Evolutionary conservation across 1,140 invertebrate species (phyloP), one percentile per base, ranked within the genome.

Genomic region (Aphelenchoides fujianensis): DNA sequence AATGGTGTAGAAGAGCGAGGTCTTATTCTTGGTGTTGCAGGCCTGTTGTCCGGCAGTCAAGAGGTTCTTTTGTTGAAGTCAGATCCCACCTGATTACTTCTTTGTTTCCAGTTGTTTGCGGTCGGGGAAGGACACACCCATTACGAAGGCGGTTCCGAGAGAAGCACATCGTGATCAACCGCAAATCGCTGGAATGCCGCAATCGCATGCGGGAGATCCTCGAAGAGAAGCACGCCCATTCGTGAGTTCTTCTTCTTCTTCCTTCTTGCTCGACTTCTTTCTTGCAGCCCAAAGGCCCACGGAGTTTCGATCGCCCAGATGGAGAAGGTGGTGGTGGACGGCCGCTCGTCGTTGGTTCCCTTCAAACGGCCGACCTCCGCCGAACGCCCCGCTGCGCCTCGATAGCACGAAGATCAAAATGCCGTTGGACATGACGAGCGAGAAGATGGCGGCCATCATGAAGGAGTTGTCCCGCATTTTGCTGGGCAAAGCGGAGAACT

Each of bases 41-140:
- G n/a, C n/a, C n/a, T 66, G 63, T 66, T 66, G 63, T 35, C 63
- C 63, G n/a, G 63, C 63, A n/a, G 63, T 37, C 31, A 66, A 66
- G 53, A 12, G 27, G 63, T 66, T 30, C 28, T n/a, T n/a, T n/a
- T n/a, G 2, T 16, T 12, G 31, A 66, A 1, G 3, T 63, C 12
- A 31, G 19, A 32, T 37, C n/a, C 1, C 31, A 63, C n/a, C n/a
- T 0, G 31, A 23, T 30, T 66, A 55, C 53, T 66, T 66, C 2
- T 36, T 66, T 1, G 16, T 66, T 66, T 36, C 53, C 31, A 66
- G 63, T 23, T 66, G 63, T 30, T 34, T 66, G 31, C 16, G 31
- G 53, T 36, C 16, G n/a, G 63, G 63, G 12, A 66, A 66, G 7
- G 31, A 30, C 12, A 32, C 32, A 16, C 63, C 31, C 16, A 16